Evolutionary conservation across 2,797 vertebrate species (phyloP), one percentile per base, ranked within the genome.

Genomic region (Arnoldichthys spilopterus): DNA sequence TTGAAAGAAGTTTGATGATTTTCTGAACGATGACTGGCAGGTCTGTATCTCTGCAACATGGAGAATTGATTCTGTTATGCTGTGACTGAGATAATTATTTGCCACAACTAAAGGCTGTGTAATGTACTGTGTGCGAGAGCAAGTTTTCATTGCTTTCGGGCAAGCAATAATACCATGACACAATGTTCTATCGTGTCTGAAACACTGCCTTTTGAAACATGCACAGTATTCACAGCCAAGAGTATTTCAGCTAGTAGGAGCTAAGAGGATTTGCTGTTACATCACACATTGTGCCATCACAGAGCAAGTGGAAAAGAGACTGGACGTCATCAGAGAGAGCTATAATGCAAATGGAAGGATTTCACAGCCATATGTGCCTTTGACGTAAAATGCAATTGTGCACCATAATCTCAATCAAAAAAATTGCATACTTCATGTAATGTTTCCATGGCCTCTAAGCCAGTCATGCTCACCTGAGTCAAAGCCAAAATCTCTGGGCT

Each of bases 401-500:
- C 16, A 1, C 16, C 45, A 51, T 51, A 69, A 51, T 30, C 15
- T 16, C 13, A 32, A 11, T 12, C 62, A 68, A 22, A 20, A 51
- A 68, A 5, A 26, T 18, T 43, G 4, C n/a, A 26, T 66, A 24
- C 64, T 18, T 11, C 32, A 22, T 67, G 13, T 2, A 40, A 5
- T 13, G 28, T 43, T 45, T 58, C 6, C 11, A 30, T 8, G 1
- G 4, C 4, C n/a, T 20, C 20, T 13, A 26, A n/a, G 1, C 16
- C 3, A 32, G 45, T 30, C 20, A 26, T 7, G 85, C 94, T 83
- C 72, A 96, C 97, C 97, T 85, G 95, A 93, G 86, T 97, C 96
- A 3, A 96, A 95, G 90, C 94, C 92, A 77, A 95, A 98, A 89
- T 98, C 97, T 80, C 92, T 91, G 0, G 97, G 97, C 87, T 98